Evolutionary conservation across 2,888 invertebrate species (phyloP), one percentile per base, ranked within the genome.

Genomic region (Megaustenia siamemsis): DNA sequence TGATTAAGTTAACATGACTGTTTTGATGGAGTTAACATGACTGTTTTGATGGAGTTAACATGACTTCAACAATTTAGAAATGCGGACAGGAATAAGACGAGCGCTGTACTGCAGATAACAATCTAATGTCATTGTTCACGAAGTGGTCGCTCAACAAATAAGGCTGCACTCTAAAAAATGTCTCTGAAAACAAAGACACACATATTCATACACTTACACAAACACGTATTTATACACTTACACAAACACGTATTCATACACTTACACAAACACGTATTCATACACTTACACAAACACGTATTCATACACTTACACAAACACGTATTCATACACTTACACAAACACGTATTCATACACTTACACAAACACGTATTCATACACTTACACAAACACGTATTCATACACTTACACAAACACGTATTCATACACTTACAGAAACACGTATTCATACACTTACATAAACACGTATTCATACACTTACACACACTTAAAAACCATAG

Each of bases 371-470:
- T 8, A 79, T 63, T 38, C 5, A 63, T 1, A 2, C 35, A 12
- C 32, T 21, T n/a, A 53, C 53, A 35, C 40, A 38, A 24, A 38
- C 35, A 71, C 38, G 24, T 71, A 71, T 35, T 12, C 35, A 71
- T 35, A 38, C 35, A 71, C 38, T 15, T 43, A 79, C 53, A 63
- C 40, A 79, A 32, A 40, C 43, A 68, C 60, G 28, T 45, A 43
- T 45, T 38, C 43, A 80, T 45, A 66, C 32, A 80, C 45, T 49
- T 69, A 81, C 45, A 69, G 45, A 81, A 35, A 69, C 40, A 81
- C 45, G 49, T 69, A n/a, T n/a, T n/a, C n/a, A n/a, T n/a, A n/a
- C n/a, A n/a, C n/a, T n/a, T n/a, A n/a, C n/a, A n/a, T n/a, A 69
- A 35, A 69, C 49, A 81, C 32, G 49, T 75, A 75, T 75, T 24